Percentiles rank a stretch among this genome's conserved stretches.
Conservation (phyloP, 1,140 invertebrate genomes). For the Mamestra configurata region DNA sequence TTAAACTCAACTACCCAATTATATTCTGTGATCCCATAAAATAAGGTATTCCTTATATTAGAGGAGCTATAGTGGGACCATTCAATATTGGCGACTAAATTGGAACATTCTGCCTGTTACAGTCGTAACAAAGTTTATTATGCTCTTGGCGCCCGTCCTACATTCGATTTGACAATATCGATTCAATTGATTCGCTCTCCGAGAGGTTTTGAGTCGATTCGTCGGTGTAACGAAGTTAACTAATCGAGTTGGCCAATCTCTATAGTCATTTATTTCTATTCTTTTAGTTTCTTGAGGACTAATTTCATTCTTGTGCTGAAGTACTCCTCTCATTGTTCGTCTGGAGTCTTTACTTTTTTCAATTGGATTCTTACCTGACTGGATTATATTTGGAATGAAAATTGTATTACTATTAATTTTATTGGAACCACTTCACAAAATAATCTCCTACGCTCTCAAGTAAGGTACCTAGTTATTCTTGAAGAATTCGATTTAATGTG, state of each 20-base stretch:
- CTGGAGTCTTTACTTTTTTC: not conserved
- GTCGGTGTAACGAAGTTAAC: constrained; percentile 55
- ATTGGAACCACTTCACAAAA: too few species aligned
- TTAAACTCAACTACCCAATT: constrained; percentile 26
- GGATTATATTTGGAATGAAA: not conserved
- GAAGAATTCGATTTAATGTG: too few species aligned
- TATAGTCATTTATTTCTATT: constrained; percentile 46
- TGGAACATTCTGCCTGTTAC: constrained; percentile 64
- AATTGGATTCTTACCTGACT: not conserved
- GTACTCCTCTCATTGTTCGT: not conserved
- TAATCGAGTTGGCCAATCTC: constrained; percentile 57
- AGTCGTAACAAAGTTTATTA: constrained; percentile 74
- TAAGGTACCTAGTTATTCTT: too few species aligned
- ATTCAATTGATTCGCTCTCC: constrained; percentile 69
- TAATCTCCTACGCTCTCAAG: too few species aligned
- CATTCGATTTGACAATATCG: constrained; percentile 66
- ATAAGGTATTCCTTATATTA: constrained; percentile 29
- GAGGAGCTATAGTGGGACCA: constrained; percentile 29
- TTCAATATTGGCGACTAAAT: constrained; percentile 60
- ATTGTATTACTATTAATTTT: too few species aligned
- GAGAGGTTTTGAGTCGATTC: constrained; percentile 59
- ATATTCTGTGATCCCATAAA: constrained; percentile 12
- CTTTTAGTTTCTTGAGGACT: constrained; percentile 45
- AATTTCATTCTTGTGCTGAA: constrained; percentile 26
- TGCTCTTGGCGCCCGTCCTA: constrained; percentile 67